phyloP scores from a whole-genome alignment of 1,140 invertebrate genomes.

The Aphelenchoides fujianensis region DNA sequence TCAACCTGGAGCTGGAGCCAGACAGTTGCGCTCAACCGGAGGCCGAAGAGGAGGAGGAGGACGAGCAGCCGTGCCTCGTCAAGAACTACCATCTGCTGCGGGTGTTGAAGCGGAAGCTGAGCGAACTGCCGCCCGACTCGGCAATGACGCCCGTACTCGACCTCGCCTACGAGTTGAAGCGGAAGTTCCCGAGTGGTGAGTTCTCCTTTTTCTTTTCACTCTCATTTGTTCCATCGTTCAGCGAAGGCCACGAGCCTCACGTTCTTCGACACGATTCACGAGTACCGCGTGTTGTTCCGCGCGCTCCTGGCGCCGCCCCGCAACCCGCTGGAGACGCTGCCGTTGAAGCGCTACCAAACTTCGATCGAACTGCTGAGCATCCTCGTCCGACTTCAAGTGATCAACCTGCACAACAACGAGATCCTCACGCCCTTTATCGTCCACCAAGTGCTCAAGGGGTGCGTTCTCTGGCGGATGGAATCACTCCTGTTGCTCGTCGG shows the following conservation, averaged over 20 bases:
- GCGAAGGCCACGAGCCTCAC: conserved; percentile 14
- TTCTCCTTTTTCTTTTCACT: too few relatives aligned
- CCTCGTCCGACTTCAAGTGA: conserved; percentile 26
- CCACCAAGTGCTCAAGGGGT: conserved; percentile 23
- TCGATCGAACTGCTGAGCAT: conserved; percentile 26
- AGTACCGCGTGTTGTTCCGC: conserved; percentile 16
- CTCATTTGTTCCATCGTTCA: too few relatives aligned
- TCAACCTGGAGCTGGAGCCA: neutral
- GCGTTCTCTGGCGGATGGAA: too few relatives aligned
- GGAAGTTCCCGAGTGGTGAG: conserved; percentile 29
- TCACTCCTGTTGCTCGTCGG: neutral
- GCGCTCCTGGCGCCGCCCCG: neutral
- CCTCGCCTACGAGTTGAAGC: conserved; percentile 30
- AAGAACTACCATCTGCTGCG: conserved; percentile 34
- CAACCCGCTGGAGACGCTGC: conserved; percentile 7
- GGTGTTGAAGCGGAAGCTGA: conserved; percentile 19
- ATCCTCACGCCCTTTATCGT: conserved; percentile 28
- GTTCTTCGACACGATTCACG: conserved; percentile 25
- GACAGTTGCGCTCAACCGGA: too few relatives aligned
- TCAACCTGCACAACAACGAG: conserved; percentile 30
- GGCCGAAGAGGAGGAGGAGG: neutral
- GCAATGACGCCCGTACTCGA: conserved; percentile 23
- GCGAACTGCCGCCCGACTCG: neutral
- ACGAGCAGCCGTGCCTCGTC: conserved; percentile 1
- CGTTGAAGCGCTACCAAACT: conserved; percentile 5